phyloP scores from a whole-genome alignment of 2,888 invertebrate genomes.

The Lasioglossum zephyrum region DNA sequence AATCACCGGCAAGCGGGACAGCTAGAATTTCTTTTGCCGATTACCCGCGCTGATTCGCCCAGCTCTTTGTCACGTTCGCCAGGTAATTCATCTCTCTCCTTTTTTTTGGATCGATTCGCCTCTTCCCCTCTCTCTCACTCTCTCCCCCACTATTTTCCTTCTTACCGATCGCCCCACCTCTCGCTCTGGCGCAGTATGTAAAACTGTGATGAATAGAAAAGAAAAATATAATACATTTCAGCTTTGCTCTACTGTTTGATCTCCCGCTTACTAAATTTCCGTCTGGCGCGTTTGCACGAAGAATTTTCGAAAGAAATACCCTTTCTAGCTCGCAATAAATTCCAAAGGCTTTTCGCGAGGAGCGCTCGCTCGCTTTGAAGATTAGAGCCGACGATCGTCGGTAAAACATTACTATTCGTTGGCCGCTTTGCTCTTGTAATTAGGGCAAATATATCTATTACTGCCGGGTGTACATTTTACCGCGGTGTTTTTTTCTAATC shows the following conservation, averaged over 20 bases:
- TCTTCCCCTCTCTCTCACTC: neutral
- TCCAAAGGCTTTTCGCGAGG: neutral
- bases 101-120: neutral
- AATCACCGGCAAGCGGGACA: slow-evolving; percentile 17
- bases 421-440: neutral
- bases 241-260: slow-evolving; percentile 11
- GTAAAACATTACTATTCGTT: neutral
- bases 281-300: neutral
- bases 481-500: too few relatives aligned
- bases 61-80: neutral
- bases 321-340: neutral
- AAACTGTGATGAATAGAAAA: slow-evolving; percentile 5
- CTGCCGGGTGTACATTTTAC: too few relatives aligned
- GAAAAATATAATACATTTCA: neutral
- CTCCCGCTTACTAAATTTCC: slow-evolving; percentile 5
- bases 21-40: neutral
- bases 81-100: neutral
- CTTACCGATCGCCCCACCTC: neutral
- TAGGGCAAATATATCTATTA: too few relatives aligned
- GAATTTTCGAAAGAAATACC: slow-evolving; percentile 13
- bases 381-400: neutral
- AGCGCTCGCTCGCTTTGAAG: neutral
- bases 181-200: neutral
- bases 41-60: neutral
- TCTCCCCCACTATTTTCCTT: neutral